phyloP scores from a whole-genome alignment of 2,797 vertebrate genomes.

The Sparus aurata region DNA sequence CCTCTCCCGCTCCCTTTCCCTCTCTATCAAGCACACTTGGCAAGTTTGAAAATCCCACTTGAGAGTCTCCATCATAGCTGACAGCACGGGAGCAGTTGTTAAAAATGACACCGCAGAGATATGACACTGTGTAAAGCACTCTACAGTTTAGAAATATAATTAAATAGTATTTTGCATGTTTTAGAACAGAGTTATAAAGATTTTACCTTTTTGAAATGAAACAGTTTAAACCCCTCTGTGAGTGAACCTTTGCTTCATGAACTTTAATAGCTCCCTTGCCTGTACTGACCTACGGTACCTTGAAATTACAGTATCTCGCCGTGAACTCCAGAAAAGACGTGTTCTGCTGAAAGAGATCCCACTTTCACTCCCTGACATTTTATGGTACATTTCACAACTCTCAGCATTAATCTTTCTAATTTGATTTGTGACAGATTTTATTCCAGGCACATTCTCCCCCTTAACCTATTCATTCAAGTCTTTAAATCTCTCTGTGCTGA shows the following conservation, averaged over 20 bases:
- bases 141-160: background rate
- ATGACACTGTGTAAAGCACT: background rate
- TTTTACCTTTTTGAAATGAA: constrained; percentile 36
- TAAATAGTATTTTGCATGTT: constrained; percentile 14
- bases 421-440: constrained; percentile 61
- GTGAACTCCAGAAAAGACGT: constrained; percentile 50
- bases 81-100: background rate
- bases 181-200: constrained; percentile 16
- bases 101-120: background rate
- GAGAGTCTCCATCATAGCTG: background rate
- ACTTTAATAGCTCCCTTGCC: constrained; percentile 41
- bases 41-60: background rate
- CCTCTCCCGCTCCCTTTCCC: background rate
- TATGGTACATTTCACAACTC: constrained; percentile 63
- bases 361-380: constrained; percentile 64
- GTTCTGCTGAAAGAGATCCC: constrained; percentile 43
- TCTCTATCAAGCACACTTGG: background rate
- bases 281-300: constrained; percentile 39
- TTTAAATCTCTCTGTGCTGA: constrained; percentile 51
- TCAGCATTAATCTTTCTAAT: constrained; percentile 63
- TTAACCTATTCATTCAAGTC: constrained; percentile 49
- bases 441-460: constrained; percentile 42
- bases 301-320: constrained; percentile 47
- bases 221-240: constrained; percentile 22
- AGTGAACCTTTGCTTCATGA: constrained; percentile 44